These are phyloP conservation scores for Phoxinus phoxinus DNA, from an alignment of 2,113 vertebrate genomes.

Conservation along the genomic window DNA sequence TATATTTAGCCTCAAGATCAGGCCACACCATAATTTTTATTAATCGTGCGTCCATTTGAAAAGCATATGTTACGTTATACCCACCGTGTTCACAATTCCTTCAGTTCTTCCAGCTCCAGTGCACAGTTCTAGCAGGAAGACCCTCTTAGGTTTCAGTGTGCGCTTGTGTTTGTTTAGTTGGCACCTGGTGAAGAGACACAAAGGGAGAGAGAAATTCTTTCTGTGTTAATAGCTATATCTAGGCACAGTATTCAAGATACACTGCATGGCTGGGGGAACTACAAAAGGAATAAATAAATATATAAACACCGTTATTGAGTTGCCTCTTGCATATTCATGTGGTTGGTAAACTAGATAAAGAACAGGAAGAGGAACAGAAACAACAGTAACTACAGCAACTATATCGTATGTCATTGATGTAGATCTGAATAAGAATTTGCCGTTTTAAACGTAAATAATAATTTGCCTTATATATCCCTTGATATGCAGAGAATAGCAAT, in stretches of 20 bases:
- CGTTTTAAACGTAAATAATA: neutral
- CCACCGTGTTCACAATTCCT: slow-evolving; percentile 71
- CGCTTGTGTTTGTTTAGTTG: slow-evolving; percentile 65
- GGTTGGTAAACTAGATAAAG: slow-evolving; percentile 38
- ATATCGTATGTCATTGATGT: neutral
- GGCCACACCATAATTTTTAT: slow-evolving; percentile 30
- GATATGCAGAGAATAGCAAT: neutral
- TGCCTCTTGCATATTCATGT: slow-evolving; percentile 48
- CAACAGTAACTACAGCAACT: slow-evolving; percentile 36
- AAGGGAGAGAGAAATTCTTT: slow-evolving; percentile 35
- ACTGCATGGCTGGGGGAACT: slow-evolving; percentile 4
- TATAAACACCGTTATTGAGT: slow-evolving; percentile 35
- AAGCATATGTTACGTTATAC: slow-evolving; percentile 42
- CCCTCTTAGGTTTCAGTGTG: slow-evolving; percentile 65
- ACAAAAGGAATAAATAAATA: slow-evolving; percentile 53
- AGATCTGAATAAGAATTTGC: neutral
- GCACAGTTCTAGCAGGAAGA: slow-evolving; percentile 63
- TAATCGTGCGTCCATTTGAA: slow-evolving; percentile 24
- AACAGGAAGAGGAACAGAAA: slow-evolving; percentile 39
- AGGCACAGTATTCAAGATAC: slow-evolving; percentile 15
- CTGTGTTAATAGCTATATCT: slow-evolving; percentile 24
- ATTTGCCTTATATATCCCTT: neutral
- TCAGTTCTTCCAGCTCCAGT: slow-evolving; percentile 53
- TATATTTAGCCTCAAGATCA: slow-evolving; percentile 28
- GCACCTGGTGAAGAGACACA: slow-evolving; percentile 68